Evolutionary conservation across 2,797 vertebrate species (phyloP), one percentile per base, ranked within the genome.

Genomic region (Rhinogobio ventralis): DNA sequence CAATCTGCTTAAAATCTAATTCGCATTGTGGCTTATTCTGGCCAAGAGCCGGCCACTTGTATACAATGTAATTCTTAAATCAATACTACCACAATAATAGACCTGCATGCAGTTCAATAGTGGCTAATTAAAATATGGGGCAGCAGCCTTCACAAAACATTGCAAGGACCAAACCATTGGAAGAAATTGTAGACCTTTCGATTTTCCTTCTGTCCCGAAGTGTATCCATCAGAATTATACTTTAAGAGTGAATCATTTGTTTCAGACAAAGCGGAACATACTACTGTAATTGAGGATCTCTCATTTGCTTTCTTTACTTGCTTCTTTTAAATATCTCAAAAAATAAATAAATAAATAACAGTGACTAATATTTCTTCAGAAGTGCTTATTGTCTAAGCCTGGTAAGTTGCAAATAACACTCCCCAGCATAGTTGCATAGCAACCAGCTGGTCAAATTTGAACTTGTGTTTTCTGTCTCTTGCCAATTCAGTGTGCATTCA

Each of bases 201-300:
- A 69, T 42, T 33, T 53, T 53, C 11, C 15, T 39, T 76, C 30
- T 57, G 73, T 75, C 51, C 20, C 11, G 1, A 57, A n/a, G 51
- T 55, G 57, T 76, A 39, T 57, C 30, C 51, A 57, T 76, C 73
- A 76, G 20, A 75, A 23, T 25, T 15, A 77, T 60, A 23, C 20
- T 60, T 14, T 25, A 17, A 25, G 42, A 60, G 7, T 42, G 23
- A 60, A 77, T 77, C 2, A 25, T 77, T 77, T 11, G 57, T 57
- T 76, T 42, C 51, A 39, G 53, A 57, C 30, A 57, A 76, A 76
- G 7, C 4, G 1, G 51, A 76, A 39, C 51, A 75, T n/a, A 75
- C 30, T 9, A 39, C 7, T 55, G 7, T 39, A 53, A 33, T 55
- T 55, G 11, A 75, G 30, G 51, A 15, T 14, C 9, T 76, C 33